phyloP scores from a whole-genome alignment of 64 coral and sea anemone species.

The Montipora foliosa region DNA sequence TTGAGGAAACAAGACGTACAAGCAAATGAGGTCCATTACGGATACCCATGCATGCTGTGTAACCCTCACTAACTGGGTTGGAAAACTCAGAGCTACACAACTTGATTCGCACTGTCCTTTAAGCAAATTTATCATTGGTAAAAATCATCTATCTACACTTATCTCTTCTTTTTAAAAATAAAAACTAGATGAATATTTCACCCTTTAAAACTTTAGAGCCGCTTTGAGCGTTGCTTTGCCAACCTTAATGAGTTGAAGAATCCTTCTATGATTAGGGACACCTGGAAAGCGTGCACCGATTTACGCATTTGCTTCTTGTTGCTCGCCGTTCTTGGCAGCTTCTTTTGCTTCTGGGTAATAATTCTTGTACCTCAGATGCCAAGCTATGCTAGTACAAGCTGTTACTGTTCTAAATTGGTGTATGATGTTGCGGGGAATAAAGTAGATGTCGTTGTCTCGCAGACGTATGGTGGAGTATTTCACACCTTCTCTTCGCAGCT shows the following conservation, averaged over 20 bases:
- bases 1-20: too few relatives aligned
- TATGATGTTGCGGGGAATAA: constrained; percentile 96
- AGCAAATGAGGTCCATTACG: too few relatives aligned
- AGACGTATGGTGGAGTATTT: constrained; percentile 79
- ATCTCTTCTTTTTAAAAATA: too few relatives aligned
- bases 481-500: constrained; percentile 93
- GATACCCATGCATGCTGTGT: too few relatives aligned
- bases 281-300: background rate
- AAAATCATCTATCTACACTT: too few relatives aligned
- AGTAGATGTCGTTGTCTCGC: constrained; percentile 98
- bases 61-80: too few relatives aligned
- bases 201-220: background rate
- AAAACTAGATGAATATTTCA: background rate
- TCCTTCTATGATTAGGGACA: too few relatives aligned
- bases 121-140: too few relatives aligned
- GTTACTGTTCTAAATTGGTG: constrained; percentile 98
- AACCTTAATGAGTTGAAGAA: background rate
- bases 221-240: background rate
- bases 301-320: constrained; percentile 11
- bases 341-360: constrained; percentile 85
- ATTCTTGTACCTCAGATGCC: constrained; percentile 97
- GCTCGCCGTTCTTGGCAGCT: constrained; percentile 20
- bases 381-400: constrained; percentile 94
- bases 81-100: too few relatives aligned
- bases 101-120: too few relatives aligned